phyloP scores from a whole-genome alignment of 2,797 vertebrate species.

The Ptychadena robeensis region DNA sequence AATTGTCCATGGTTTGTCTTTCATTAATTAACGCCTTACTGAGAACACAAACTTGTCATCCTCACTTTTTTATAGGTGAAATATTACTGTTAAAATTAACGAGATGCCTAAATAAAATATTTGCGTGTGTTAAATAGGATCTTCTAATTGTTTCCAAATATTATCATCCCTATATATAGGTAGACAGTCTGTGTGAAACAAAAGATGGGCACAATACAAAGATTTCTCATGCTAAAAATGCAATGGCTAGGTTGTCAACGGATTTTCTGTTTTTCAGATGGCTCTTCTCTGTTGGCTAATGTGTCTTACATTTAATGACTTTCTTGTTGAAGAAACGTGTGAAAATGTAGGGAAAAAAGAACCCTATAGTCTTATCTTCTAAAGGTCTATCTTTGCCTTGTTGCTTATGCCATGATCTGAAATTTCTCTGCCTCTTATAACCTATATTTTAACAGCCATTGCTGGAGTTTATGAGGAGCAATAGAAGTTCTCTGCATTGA shows the following conservation, averaged over 20 bases:
- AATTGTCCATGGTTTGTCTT: conserved; percentile 83
- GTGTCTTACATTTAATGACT: not conserved
- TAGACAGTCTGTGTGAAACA: not conserved
- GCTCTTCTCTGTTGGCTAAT: not conserved
- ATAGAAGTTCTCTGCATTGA: not conserved
- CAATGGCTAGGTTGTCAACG: too few relatives aligned
- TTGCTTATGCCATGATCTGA: not conserved
- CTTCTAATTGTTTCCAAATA: conserved; percentile 65
- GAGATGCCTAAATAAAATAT: conserved; percentile 62
- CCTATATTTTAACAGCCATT: not conserved
- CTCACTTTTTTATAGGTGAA: conserved; percentile 79
- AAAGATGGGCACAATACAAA: not conserved
- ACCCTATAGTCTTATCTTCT: not conserved
- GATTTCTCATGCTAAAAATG: not conserved
- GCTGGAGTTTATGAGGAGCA: not conserved
- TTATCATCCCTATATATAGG: not conserved
- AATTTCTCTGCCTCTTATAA: not conserved
- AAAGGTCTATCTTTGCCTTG: not conserved
- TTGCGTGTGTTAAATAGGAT: conserved; percentile 68
- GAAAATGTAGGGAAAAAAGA: not conserved
- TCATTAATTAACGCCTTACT: conserved; percentile 92
- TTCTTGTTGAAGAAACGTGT: not conserved
- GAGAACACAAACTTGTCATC: conserved; percentile 82
- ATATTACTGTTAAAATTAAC: conserved; percentile 79
- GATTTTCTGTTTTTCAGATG: too few relatives aligned